Base-by-base conservation (phyloP, 2,888 invertebrate genomes). In the Cryptocephalus primarius region DNA sequence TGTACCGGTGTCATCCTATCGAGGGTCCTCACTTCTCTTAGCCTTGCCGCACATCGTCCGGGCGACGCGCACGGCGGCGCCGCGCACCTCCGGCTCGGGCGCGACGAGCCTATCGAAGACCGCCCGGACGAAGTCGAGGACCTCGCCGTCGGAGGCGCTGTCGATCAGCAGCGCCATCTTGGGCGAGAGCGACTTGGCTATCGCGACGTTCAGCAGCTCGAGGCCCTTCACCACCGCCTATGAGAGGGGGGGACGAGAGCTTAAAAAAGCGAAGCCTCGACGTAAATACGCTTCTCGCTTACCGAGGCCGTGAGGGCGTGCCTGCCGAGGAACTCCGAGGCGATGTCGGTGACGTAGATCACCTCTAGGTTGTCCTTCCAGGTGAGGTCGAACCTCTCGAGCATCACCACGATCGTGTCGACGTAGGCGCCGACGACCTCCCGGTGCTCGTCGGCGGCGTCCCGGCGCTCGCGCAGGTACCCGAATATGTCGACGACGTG, bases 61-160 rank as follows among this genome's bases (percentile, higher is more conserved):
- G 8, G 88, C 68, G 38, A 88, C 70, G 64, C 89, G 88, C 31
- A 88, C 62, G 0, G 85, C 81, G 4, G 83, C 83, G 57, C 89
- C 88, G 36, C 87, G 74, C 1, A 88, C 79, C 65, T 88, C 88
- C 89, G 88, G 89, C 42, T 80, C 74, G 4, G 74, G 67, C 60
- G 86, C 85, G 55, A 85, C 82, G 62, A 87, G 71, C 61, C 85
- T 81, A 64, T 77, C 76, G 43, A 77, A 77, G 6, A 89, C 74
- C 9, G 85, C 76, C 9, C 78, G 75, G 0, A 83, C 85, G 8
- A 88, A 67, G 8, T 88, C 67, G 48, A 78, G 76, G 64, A 85
- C 76, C 22, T 68, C 64, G 0, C 80, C 77, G 2, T 81, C 80
- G 2, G 78, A 75, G 43, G 79, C 72, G 12, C 79, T 75, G 58